These are phyloP conservation scores for Euzophera pinguis DNA, from an alignment of 2,888 invertebrate genomes.

Conservation along the genomic window DNA sequence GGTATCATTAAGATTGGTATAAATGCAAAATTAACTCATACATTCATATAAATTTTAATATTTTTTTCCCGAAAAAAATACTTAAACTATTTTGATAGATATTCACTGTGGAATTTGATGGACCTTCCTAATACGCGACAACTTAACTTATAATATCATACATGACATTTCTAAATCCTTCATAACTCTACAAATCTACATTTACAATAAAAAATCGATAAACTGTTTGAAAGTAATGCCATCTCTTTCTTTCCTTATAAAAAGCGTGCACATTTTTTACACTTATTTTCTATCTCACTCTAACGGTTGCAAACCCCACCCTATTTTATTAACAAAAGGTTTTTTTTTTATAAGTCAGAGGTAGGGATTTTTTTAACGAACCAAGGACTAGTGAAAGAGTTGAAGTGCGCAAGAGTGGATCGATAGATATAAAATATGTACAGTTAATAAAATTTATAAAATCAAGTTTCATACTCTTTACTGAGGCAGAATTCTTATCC, in stretches of 20 bases:
- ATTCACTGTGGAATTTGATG: too few species aligned
- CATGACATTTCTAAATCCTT: background rate
- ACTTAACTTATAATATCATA: too few species aligned
- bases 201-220: background rate
- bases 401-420: slow-evolving; percentile 39
- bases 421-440: background rate
- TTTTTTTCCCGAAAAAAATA: too few species aligned
- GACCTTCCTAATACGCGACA: too few species aligned
- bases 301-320: slow-evolving; percentile 35
- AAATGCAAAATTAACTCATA: too few species aligned
- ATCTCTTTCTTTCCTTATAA: slow-evolving; percentile 30
- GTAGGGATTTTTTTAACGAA: slow-evolving; percentile 34
- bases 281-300: slow-evolving; percentile 30
- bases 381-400: background rate
- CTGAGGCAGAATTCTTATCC: too few species aligned
- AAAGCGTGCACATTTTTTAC: slow-evolving; percentile 26
- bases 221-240: slow-evolving; percentile 5
- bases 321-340: slow-evolving; percentile 34
- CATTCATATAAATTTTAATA: too few species aligned
- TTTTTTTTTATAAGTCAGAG: slow-evolving; percentile 26
- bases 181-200: background rate
- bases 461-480: too few species aligned
- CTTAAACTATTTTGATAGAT: too few species aligned
- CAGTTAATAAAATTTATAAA: background rate
- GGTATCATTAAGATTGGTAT: too few species aligned